Base-by-base conservation (phyloP, 2,797 vertebrate species). In the Melanotaenia boesemani region DNA sequence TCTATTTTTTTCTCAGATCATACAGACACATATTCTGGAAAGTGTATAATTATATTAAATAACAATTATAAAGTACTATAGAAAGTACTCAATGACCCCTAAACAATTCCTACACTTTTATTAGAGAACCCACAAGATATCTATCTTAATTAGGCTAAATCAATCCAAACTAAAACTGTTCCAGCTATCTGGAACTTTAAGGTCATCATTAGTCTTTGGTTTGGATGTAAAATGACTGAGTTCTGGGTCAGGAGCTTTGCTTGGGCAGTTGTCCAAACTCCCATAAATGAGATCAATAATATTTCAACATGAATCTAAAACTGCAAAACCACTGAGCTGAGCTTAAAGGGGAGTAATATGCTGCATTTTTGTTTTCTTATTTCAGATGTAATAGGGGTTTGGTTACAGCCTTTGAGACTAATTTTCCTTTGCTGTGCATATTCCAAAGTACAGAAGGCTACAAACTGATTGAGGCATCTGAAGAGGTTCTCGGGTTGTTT, bases 241-340 rank as follows among this genome's bases (percentile, higher is more conserved):
- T 67, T 71, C 41, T 63, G 60, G 69, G 36, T 18, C 28, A 37
- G 71, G 71, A 76, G 68, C 13, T 82, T 62, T 74, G 58, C 28
- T 80, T 73, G 70, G 86, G 79, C 79, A 32, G 34, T 4, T 22
- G 37, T 74, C 84, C 83, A 86, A 79, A 79, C 55, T 59, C 62
- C 48, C 55, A 67, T 76, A 79, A 28, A 28, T 60, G 69, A 81
- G 74, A 88, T 86, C 82, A 70, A 88, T 87, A 82, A 74, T 52
- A 64, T 73, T 87, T 83, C 70, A 41, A 77, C 84, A 82, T 86
- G 59, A 84, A 86, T 81, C 54, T 65, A 65, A 48, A 76, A 68
- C 65, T 74, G 70, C 34, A 60, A 70, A 69, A 76, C 68, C 58
- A 37, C 72, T 69, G 26, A 81, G 78, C 67, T 65, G 61, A 77